Evolutionary conservation across 2,113 vertebrate genomes (phyloP).

Genomic region (Pluvianellus socialis): DNA sequence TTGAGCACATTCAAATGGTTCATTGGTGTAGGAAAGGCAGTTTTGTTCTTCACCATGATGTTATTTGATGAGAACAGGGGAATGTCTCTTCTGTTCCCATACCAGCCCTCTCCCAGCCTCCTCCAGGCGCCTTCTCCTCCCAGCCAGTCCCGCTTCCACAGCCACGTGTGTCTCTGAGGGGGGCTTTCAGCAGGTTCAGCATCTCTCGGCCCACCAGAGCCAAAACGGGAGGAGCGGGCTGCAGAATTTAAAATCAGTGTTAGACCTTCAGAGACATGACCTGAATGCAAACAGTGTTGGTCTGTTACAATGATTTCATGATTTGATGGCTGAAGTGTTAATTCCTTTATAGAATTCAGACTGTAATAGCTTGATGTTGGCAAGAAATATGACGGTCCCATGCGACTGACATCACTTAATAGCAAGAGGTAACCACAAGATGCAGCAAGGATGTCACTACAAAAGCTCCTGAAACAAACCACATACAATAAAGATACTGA

Average conservation of each 20-base stretch:
- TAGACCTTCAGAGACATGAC: background rate
- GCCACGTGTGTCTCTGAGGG: accelerated
- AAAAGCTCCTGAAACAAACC: background rate
- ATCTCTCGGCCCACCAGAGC: background rate
- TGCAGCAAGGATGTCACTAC: background rate
- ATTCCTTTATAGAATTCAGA: background rate
- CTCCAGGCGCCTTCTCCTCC: background rate
- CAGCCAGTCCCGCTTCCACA: background rate
- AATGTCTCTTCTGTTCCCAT: background rate
- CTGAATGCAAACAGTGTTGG: background rate
- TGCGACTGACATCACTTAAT: background rate
- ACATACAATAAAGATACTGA: no score
- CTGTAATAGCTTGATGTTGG: background rate
- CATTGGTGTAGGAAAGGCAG: background rate
- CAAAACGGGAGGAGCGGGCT: background rate
- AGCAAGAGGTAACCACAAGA: background rate
- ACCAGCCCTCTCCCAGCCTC: background rate
- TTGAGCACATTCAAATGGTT: background rate
- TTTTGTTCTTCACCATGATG: background rate
- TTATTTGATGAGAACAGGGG: background rate
- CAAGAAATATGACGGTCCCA: background rate
- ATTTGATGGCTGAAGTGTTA: background rate
- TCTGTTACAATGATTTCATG: background rate
- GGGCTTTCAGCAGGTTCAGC: background rate
- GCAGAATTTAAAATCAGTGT: background rate